phyloP scores from a whole-genome alignment of 2,797 vertebrate species.

The Corythornis leucogaster region DNA sequence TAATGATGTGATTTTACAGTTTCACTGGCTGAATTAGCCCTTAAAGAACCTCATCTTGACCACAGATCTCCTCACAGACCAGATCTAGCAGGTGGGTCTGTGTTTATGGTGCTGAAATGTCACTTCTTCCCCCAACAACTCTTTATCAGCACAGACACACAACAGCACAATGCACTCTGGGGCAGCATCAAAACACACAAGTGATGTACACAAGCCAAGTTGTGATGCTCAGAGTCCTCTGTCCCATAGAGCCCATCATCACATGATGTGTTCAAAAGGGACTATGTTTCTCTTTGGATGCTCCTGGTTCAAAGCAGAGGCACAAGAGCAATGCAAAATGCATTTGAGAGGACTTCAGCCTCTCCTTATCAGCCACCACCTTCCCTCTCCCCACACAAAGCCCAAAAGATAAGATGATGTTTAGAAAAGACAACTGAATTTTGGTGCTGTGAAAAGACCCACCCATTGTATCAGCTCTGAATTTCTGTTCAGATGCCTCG shows the following conservation, averaged over 20 bases:
- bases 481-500: not conserved
- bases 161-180: not conserved
- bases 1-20: not conserved
- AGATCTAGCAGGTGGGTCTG: not conserved
- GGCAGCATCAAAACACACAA: not conserved
- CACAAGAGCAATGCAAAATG: not conserved
- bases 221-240: not conserved
- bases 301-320: not conserved
- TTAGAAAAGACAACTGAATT: conserved; percentile 28
- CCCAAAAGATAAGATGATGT: not conserved
- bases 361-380: not conserved
- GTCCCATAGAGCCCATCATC: not conserved
- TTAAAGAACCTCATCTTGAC: not conserved
- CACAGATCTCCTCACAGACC: not conserved
- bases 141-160: not conserved
- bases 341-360: not conserved
- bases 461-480: not conserved
- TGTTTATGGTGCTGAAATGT: not conserved
- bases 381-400: not conserved
- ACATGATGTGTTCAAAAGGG: not conserved
- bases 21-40: not conserved
- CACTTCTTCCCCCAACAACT: not conserved
- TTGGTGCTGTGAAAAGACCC: not conserved
- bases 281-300: not conserved
- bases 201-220: not conserved